phyloP scores from a whole-genome alignment of 2,113 vertebrate species.

The Delphinus delphis region DNA sequence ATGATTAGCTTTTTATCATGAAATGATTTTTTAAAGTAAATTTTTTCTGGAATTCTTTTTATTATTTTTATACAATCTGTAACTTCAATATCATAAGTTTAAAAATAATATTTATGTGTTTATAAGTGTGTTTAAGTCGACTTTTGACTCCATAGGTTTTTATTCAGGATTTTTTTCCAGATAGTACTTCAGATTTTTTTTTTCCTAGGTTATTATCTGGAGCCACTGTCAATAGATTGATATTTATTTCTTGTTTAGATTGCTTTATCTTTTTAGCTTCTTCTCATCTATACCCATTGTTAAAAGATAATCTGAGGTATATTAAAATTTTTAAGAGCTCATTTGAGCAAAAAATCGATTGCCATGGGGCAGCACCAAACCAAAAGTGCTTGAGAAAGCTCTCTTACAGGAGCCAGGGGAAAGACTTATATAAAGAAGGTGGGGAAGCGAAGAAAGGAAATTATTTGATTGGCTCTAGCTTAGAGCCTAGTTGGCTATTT shows the following conservation, averaged over 20 bases:
- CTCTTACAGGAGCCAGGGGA: background rate
- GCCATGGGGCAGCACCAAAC: background rate
- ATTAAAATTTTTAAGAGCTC: background rate
- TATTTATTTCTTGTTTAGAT: background rate
- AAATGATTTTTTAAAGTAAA: background rate
- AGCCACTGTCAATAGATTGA: background rate
- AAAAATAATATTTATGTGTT: background rate
- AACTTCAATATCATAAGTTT: background rate
- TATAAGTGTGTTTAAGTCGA: background rate
- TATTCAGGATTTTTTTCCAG: background rate
- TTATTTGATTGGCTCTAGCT: background rate
- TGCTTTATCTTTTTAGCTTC: background rate
- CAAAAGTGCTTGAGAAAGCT: too few relatives aligned
- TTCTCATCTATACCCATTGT: background rate
- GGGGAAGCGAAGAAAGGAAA: background rate
- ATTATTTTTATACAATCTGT: background rate
- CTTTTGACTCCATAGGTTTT: background rate
- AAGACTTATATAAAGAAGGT: too few relatives aligned
- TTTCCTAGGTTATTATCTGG: background rate
- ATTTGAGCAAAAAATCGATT: background rate
- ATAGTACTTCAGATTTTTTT: background rate
- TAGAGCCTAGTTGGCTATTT: background rate
- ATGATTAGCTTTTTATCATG: background rate
- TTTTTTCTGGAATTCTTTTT: background rate
- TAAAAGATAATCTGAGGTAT: background rate